Conservation (phyloP, 2,888 invertebrate species). For the Drosophila borealis region DNA sequence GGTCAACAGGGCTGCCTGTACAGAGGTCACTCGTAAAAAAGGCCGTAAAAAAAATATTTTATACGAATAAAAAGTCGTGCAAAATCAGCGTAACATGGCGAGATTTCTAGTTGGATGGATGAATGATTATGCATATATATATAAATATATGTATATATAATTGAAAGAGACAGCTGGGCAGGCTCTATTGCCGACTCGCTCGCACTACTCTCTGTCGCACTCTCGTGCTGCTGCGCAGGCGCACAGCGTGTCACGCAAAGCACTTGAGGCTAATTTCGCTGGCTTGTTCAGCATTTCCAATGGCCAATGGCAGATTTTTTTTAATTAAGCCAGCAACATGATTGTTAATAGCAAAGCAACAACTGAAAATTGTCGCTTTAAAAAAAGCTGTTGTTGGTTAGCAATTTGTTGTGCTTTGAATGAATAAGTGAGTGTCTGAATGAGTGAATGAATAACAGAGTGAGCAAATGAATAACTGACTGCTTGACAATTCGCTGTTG, state of each 20-base stretch:
- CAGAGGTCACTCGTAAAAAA: conserved; percentile 67
- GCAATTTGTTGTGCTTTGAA: conserved; percentile 64
- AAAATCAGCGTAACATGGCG: conserved; percentile 51
- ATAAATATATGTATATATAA: neutral
- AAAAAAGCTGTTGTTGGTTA: conserved; percentile 53
- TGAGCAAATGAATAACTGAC: conserved; percentile 48
- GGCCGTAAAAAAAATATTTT: conserved; percentile 54
- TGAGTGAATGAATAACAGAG: conserved; percentile 25
- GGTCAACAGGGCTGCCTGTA: conserved; percentile 59
- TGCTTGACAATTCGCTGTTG: conserved; percentile 40
- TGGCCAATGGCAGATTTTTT: conserved; percentile 45
- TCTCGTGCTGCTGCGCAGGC: conserved; percentile 51
- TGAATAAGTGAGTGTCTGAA: conserved; percentile 43
- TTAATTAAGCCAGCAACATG: conserved; percentile 71
- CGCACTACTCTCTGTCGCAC: conserved; percentile 10
- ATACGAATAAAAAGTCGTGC: conserved; percentile 22
- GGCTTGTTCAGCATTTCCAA: conserved; percentile 48
- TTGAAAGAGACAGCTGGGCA: conserved; percentile 62
- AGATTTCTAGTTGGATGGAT: conserved; percentile 41
- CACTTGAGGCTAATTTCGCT: conserved; percentile 77
- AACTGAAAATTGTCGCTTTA: conserved; percentile 43
- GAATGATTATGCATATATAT: conserved; percentile 45
- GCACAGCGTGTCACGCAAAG: conserved; percentile 67
- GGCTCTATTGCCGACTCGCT: conserved; percentile 10
- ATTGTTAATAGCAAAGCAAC: conserved; percentile 39